Evolutionary conservation across 1,140 invertebrate species (phyloP).

Genomic region (Latrodectus geometricus): DNA sequence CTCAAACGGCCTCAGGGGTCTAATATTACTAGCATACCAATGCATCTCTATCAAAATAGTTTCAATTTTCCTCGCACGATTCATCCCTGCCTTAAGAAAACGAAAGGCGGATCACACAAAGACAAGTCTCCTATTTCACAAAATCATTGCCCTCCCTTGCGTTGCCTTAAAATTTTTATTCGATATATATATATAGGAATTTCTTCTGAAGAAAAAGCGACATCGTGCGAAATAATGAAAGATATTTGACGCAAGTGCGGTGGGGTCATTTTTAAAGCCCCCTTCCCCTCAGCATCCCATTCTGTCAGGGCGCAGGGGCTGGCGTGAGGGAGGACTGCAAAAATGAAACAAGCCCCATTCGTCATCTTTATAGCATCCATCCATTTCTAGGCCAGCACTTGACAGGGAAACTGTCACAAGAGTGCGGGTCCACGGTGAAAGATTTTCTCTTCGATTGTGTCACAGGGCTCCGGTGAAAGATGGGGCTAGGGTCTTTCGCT

Average conservation of each 20-base stretch:
- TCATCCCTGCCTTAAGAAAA: constrained; percentile 28
- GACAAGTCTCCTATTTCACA: constrained; percentile 53
- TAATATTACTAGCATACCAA: constrained; percentile 60
- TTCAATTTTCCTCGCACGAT: constrained; percentile 45
- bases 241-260: constrained; percentile 60
- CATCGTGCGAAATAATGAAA: constrained; percentile 59
- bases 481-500: constrained; percentile 35
- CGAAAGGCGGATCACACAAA: constrained; percentile 27
- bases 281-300: neutral
- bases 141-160: neutral
- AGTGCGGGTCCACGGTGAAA: constrained; percentile 48
- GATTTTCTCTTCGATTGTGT: constrained; percentile 60
- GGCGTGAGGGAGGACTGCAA: constrained; percentile 14
- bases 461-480: constrained; percentile 35
- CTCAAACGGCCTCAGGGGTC: constrained; percentile 50
- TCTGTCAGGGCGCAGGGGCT: neutral
- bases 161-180: constrained; percentile 6
- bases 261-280: constrained; percentile 57
- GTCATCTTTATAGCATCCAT: constrained; percentile 58
- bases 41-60: constrained; percentile 61
- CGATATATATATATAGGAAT: constrained; percentile 3
- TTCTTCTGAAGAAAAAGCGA: constrained; percentile 33
- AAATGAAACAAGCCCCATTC: constrained; percentile 60
- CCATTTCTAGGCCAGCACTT: constrained; percentile 48
- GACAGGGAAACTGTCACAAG: constrained; percentile 58